Evolutionary conservation across 2,113 vertebrate genomes (phyloP), one percentile per base, ranked within the genome.

Genomic region (Casuarius casuarius): DNA sequence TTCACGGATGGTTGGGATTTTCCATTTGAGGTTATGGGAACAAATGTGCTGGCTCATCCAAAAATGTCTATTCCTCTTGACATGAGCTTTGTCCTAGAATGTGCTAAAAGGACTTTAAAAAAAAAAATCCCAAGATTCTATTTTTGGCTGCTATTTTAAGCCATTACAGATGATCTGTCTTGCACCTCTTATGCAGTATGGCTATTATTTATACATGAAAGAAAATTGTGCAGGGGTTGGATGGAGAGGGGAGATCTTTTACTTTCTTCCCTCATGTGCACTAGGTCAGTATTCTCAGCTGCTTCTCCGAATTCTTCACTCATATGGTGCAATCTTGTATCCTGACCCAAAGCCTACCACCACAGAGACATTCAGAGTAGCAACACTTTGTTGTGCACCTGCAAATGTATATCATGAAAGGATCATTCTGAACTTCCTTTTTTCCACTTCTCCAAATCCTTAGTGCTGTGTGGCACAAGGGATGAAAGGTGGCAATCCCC

Each of bases 1-100:
- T 97, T 97, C 92, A 97, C 7, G 72, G 73, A 79, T 95, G 90
- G 61, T 75, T 97, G 90, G 54, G 52, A 95, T 92, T 97, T 97
- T 91, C 83, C 92, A 88, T 92, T 97, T 96, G 77, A 95, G 68
- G 35, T 94, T 94, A 96, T 63, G 31, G 74, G 92, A 96, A 96
- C 44, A 91, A 96, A 97, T 93, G 78, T 58, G 51, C 28, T 96
- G 23, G 73, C 80, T 95, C 4, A 46, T 95, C 74, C 74, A 84
- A 88, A 98, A 97, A 75, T 70, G 63, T 80, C 89, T 87, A 9
- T 80, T 97, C 31, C 20, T 84, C 72, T 84, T 91, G 93, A 94
- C 77, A 92, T 84, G 82, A 44, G 10, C 28, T 95, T 97, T 94
- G 77, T 90, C 89, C 84, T 89, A 94, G 78, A 93, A 96, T 92